Conservation (phyloP, 1,140 invertebrate species). For the Rhopalosiphum padi region DNA sequence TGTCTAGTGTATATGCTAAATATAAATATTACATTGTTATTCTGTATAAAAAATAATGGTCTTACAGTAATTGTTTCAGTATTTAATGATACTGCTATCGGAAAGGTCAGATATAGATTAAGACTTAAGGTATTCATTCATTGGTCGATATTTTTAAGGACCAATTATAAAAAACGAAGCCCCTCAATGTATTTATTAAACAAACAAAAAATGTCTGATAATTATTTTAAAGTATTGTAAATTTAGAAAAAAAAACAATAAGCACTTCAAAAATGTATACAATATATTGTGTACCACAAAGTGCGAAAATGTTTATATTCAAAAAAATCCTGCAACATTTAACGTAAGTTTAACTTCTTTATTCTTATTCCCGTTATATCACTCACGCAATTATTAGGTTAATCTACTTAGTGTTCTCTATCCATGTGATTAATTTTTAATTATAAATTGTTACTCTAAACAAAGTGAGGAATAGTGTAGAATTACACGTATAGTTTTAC, state of each 20-base stretch:
- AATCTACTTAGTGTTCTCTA: not conserved
- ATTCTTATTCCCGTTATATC: not conserved
- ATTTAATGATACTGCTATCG: not conserved
- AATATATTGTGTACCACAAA: not conserved
- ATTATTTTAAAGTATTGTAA: not conserved
- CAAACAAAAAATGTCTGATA: not conserved
- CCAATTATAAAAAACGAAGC: not conserved
- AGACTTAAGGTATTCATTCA: not conserved
- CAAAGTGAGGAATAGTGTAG: not conserved
- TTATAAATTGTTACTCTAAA: not conserved
- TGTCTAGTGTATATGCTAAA: too few species aligned
- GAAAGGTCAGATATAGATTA: not conserved
- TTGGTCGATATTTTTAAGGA: not conserved
- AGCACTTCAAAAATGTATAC: not conserved
- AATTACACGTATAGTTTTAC: too few species aligned
- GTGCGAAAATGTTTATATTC: not conserved
- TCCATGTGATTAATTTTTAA: not conserved
- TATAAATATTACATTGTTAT: too few species aligned
- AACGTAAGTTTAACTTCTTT: not conserved
- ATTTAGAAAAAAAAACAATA: not conserved
- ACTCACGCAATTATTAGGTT: not conserved
- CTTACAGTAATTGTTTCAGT: not conserved
- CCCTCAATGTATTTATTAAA: not conserved
- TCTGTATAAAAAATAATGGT: not conserved
- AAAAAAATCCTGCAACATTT: not conserved